These are phyloP conservation scores for Epinephelus malabaricus DNA, from an alignment of 2,797 vertebrate genomes.

Conservation along the genomic window DNA sequence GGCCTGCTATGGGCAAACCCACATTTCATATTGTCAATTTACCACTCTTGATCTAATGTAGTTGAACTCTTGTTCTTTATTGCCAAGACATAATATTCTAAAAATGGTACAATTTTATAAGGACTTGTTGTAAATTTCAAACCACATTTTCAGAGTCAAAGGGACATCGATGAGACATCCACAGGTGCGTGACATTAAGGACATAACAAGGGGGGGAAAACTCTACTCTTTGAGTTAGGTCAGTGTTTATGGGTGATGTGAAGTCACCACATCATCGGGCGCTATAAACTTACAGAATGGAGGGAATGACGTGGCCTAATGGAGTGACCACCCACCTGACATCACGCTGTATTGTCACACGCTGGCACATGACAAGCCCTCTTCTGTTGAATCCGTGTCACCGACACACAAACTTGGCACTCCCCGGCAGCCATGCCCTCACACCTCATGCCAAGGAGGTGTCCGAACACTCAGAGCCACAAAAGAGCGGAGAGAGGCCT, in stretches of 20 bases:
- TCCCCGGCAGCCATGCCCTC: slow-evolving; percentile 39
- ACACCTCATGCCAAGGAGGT: slow-evolving; percentile 68
- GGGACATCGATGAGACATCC: neutral
- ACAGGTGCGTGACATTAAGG: slow-evolving; percentile 30
- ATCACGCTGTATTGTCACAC: slow-evolving; percentile 51
- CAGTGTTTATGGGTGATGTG: slow-evolving; percentile 59
- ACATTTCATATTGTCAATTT: neutral
- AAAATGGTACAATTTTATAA: neutral
- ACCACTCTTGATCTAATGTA: neutral
- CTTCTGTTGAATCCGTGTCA: slow-evolving; percentile 55
- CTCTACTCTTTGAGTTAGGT: slow-evolving; percentile 29
- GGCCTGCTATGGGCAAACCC: neutral
- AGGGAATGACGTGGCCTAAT: slow-evolving; percentile 55
- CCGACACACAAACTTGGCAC: slow-evolving; percentile 57
- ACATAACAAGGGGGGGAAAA: slow-evolving; percentile 23
- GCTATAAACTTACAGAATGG: slow-evolving; percentile 39
- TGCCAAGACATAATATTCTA: neutral
- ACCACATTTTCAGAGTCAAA: neutral
- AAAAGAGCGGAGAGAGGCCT: slow-evolving; percentile 63
- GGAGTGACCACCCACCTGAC: slow-evolving; percentile 64
- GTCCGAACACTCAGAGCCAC: slow-evolving; percentile 63
- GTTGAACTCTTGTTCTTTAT: neutral
- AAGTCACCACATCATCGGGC: slow-evolving; percentile 44
- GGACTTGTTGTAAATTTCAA: neutral
- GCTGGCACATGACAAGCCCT: slow-evolving; percentile 47